phyloP scores from a whole-genome alignment of 2,797 vertebrate species.

The Myoxocephalus aenaeus region DNA sequence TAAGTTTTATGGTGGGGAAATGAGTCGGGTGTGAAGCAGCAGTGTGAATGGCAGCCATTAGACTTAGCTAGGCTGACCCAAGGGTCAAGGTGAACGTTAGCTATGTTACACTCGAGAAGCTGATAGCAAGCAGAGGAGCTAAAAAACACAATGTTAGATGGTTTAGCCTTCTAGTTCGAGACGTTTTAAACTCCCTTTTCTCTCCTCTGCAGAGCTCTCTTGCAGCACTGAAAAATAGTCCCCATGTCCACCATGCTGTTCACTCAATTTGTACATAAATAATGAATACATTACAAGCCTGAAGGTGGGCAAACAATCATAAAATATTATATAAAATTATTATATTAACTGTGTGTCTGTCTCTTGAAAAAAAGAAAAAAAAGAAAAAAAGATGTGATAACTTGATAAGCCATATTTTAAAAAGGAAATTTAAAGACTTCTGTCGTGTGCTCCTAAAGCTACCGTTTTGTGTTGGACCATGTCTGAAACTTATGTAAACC shows the following conservation, averaged over 20 bases:
- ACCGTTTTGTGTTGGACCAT: constrained; percentile 74
- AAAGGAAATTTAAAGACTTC: constrained; percentile 78
- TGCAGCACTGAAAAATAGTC: constrained; percentile 59
- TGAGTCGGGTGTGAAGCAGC: constrained; percentile 45
- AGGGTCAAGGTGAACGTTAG: constrained; percentile 44
- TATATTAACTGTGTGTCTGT: constrained; percentile 75
- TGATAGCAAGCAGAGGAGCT: constrained; percentile 56
- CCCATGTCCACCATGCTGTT: constrained; percentile 52
- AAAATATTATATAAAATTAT: constrained; percentile 69
- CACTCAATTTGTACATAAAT: constrained; percentile 81
- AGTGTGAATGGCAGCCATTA: constrained; percentile 48
- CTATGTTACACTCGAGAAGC: constrained; percentile 45
- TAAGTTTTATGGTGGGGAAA: constrained; percentile 35
- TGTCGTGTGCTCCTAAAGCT: constrained; percentile 76
- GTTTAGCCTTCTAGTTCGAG: constrained; percentile 68
- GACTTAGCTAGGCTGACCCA: constrained; percentile 51
- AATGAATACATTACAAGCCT: constrained; percentile 58
- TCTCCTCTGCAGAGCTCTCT: constrained; percentile 60
- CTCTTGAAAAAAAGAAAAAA: constrained; percentile 53
- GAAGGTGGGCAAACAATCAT: constrained; percentile 77
- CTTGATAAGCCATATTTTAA: constrained; percentile 89
- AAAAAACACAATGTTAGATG: constrained; percentile 53
- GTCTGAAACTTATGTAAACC: constrained; percentile 75
- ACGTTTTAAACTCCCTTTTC: constrained; percentile 69
- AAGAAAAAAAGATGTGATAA: constrained; percentile 73